These are phyloP conservation scores for Petaurus breviceps DNA, from an alignment of 2,113 vertebrate species.

Conservation along the genomic window DNA sequence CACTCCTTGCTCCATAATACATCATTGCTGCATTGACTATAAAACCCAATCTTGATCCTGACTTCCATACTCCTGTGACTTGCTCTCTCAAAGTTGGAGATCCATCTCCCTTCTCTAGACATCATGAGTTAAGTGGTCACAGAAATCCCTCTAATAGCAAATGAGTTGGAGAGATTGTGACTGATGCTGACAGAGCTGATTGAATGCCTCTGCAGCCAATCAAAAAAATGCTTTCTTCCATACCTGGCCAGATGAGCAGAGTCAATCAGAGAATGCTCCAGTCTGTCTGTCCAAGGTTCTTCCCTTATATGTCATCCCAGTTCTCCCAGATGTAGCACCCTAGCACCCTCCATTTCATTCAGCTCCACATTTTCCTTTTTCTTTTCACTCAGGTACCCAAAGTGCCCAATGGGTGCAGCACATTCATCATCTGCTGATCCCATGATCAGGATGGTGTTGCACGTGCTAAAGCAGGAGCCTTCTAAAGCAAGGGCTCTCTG, in stretches of 20 bases:
- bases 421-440: background rate
- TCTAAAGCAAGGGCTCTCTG: background rate
- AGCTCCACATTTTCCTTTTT: background rate
- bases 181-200: background rate
- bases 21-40: background rate
- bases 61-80: background rate
- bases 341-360: background rate
- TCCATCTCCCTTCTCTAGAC: background rate
- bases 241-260: background rate
- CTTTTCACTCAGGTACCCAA: background rate
- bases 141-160: background rate
- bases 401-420: background rate
- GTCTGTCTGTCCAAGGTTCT: background rate
- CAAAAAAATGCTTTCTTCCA: background rate
- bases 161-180: background rate
- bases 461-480: background rate
- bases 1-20: background rate
- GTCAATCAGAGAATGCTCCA: background rate
- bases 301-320: background rate
- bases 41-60: background rate
- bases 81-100: background rate
- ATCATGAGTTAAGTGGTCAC: background rate
- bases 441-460: background rate
- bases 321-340: background rate
- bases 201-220: background rate